Base-by-base conservation (phyloP, 2,113 vertebrate genomes). In the Daphoenositta chrysoptera region DNA sequence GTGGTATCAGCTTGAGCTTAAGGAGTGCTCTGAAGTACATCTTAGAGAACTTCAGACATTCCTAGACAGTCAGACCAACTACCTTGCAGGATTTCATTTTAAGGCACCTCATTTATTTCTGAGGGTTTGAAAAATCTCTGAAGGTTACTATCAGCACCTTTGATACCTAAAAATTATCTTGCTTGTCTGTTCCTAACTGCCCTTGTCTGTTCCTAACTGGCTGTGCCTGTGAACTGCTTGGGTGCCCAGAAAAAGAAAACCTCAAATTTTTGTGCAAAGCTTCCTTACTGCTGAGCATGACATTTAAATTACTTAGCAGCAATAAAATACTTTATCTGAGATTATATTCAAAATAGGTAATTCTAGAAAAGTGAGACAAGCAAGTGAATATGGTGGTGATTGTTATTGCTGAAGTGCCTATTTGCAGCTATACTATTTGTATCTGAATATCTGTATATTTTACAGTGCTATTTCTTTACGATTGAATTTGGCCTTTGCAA, bases 401-500 rank as follows among this genome's bases (percentile, higher is more conserved):
- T 87, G 63, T 73, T 64, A 75, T 71, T 85, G 21, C 15, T 66
- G 51, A 88, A 89, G n/a, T 70, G 15, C 45, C 54, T 66, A 14
- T 82, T 94, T 89, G n/a, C 71, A 69, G 9, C 70, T 75, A 70
- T 14, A 7, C 27, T 71, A 7, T 27, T 37, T 71, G 14, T 83
- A 22, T 47, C 72, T 68, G 26, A 94, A 19, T 94, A 57, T 77
- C 64, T 68, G 15, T 93, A 5, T 96, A 45, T 87, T 91, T 96
- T 93, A 9, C 91, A 99, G 99, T 99, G 99, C 96, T 99, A 99
- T 95, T 99, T 99, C 98, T 99, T 99, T 97, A 99, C 99, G 0
- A 99, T 99, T 15, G 99, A 99, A 97, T 99, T 99, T 95, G 99
- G 99, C 61, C 98, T 99, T 83, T 99, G 99, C 95, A 99, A 99